Conservation (phyloP, 92 coral and sea anemone species). For the Zoanthus gigantus region DNA sequence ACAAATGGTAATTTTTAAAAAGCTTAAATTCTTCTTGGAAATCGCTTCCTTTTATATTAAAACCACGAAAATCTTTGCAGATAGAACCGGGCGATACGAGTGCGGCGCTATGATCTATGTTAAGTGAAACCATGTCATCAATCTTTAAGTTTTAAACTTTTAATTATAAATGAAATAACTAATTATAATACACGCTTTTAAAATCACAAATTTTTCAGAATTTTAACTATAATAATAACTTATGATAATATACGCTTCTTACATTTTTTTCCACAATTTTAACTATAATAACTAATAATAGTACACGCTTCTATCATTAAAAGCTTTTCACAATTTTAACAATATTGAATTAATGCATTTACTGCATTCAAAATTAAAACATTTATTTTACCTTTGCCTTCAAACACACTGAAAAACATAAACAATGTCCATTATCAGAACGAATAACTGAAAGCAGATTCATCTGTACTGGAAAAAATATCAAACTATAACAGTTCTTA, state of each 20-base stretch:
- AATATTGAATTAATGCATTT: no score
- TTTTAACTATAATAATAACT: no score
- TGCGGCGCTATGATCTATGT: not conserved
- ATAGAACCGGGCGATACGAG: not conserved
- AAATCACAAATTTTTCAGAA: no score
- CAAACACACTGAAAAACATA: not conserved
- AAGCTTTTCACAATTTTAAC: no score
- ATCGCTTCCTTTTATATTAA: not conserved
- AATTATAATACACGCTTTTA: no score
- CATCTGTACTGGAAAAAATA: no score
- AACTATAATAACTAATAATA: no score
- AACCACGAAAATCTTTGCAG: constrained; percentile 3
- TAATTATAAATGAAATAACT: not conserved
- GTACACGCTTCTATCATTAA: no score
- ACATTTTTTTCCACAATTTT: no score
- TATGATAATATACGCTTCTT: no score
- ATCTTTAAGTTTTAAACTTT: not conserved
- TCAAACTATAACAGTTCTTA: no score
- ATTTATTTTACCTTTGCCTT: not conserved
- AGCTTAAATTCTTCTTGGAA: not conserved
- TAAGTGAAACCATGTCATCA: not conserved
- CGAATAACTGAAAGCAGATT: no score
- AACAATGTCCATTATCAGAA: not conserved
- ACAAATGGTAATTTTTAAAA: not conserved
- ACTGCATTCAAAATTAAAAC: not conserved